phyloP scores from a whole-genome alignment of 2,888 invertebrate genomes.

The Nephrotoma guestfalica region DNA sequence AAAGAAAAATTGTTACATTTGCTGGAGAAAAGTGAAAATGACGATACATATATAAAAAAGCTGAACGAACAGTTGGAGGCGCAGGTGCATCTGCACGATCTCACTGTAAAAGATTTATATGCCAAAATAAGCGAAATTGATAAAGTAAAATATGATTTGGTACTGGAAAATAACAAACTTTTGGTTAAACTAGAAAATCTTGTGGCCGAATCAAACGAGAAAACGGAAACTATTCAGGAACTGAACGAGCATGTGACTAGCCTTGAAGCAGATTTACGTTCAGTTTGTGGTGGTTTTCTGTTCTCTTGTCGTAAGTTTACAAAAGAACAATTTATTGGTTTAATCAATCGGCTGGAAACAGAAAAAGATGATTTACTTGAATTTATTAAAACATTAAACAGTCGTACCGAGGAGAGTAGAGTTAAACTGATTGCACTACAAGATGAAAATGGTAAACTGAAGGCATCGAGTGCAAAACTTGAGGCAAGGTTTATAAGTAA shows the following conservation, averaged over 20 bases:
- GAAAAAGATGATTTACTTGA: slow-evolving; percentile 24
- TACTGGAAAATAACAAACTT: slow-evolving; percentile 19
- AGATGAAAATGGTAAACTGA: slow-evolving; percentile 23
- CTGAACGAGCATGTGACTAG: slow-evolving; percentile 19
- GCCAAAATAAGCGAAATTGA: slow-evolving; percentile 16
- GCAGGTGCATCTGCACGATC: slow-evolving; percentile 19
- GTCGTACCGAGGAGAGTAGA: slow-evolving; percentile 21
- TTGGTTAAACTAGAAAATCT: slow-evolving; percentile 21
- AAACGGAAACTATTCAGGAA: slow-evolving; percentile 17
- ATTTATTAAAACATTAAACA: slow-evolving; percentile 18
- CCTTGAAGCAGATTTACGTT: slow-evolving; percentile 24
- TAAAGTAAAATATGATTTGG: slow-evolving; percentile 17
- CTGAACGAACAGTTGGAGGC: slow-evolving; percentile 29
- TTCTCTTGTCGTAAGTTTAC: slow-evolving; percentile 29
- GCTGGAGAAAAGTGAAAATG: slow-evolving; percentile 46
- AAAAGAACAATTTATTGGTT: slow-evolving; percentile 25
- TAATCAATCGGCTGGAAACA: slow-evolving; percentile 24
- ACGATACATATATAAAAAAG: slow-evolving; percentile 45
- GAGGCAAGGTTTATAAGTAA: slow-evolving; percentile 22
- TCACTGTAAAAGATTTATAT: slow-evolving; percentile 20
- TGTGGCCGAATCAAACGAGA: slow-evolving; percentile 16
- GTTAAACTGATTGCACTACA: slow-evolving; percentile 16
- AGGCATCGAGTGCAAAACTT: slow-evolving; percentile 22
- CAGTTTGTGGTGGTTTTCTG: slow-evolving; percentile 26
- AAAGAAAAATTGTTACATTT: slow-evolving; percentile 44